Percentiles rank a stretch among this genome's conserved stretches.
phyloP scores from a whole-genome alignment of 2,797 vertebrate genomes.

The Odontamblyopus lacepedii region DNA sequence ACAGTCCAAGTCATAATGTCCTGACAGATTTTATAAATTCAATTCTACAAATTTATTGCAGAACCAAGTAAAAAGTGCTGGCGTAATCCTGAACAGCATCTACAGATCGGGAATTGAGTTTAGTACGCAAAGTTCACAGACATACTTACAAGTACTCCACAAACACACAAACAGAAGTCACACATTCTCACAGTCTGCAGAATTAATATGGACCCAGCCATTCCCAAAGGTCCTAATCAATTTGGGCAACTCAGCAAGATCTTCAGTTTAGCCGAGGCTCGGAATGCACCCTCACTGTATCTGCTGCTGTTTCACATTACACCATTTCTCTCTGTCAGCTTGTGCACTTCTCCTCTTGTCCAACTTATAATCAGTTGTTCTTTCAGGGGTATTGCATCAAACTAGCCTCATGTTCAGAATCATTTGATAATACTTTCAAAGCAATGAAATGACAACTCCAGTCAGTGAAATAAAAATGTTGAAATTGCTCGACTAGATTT shows the following conservation, averaged over 20 bases:
- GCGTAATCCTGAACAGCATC: conserved; percentile 56
- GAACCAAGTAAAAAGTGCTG: conserved; percentile 51
- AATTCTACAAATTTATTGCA: not conserved
- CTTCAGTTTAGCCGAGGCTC: conserved; percentile 36
- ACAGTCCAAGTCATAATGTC: no score
- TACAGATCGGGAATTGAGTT: conserved; percentile 40
- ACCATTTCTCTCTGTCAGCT: conserved; percentile 30
- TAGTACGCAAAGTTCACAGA: conserved; percentile 32
- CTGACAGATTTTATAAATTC: not conserved
- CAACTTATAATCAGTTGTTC: not conserved
- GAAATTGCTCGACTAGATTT: conserved; percentile 1
- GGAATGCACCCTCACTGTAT: conserved; percentile 26
- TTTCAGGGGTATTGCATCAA: conserved; percentile 7
- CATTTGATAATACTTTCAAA: not conserved
- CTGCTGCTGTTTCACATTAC: conserved; percentile 48
- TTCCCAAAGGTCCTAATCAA: conserved; percentile 65
- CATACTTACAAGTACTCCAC: conserved; percentile 23
- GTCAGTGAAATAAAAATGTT: not conserved
- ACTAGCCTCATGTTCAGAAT: not conserved
- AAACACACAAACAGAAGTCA: conserved; percentile 17
- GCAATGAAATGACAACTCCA: conserved; percentile 4
- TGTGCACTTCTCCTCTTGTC: conserved; percentile 10
- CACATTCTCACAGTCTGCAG: conserved; percentile 18
- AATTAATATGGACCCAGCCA: conserved; percentile 47
- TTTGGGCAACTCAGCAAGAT: conserved; percentile 58